These are phyloP conservation scores for Hydropotes inermis DNA, from an alignment of 2,113 vertebrate species.

Conservation along the genomic window DNA sequence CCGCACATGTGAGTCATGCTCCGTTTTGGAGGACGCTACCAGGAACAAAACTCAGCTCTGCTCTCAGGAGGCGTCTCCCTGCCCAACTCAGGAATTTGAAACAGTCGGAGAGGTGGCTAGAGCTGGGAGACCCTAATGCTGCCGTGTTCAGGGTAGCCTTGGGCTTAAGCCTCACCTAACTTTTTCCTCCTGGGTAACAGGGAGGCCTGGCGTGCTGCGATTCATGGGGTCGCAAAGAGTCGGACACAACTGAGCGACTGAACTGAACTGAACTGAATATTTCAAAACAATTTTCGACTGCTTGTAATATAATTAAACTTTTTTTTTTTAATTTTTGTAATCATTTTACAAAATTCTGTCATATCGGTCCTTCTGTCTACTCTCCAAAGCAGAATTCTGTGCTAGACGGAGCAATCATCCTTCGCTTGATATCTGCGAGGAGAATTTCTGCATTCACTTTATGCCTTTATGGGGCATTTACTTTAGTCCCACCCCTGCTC, in stretches of 20 bases:
- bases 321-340: background rate
- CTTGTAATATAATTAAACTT: background rate
- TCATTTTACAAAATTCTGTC: background rate
- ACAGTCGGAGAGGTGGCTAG: background rate
- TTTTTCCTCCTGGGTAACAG: background rate
- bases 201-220: too few species aligned
- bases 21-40: background rate
- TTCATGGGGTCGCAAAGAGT: too few species aligned
- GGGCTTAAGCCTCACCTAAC: background rate
- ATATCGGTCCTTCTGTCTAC: background rate
- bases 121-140: background rate
- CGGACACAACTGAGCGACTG: too few species aligned
- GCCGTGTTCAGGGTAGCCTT: background rate
- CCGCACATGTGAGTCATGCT: slow-evolving; percentile 65
- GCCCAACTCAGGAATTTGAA: background rate
- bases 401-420: background rate
- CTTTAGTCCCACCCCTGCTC: background rate
- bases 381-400: background rate
- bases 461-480: background rate
- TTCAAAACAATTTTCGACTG: background rate
- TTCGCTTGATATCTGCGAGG: background rate
- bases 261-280: background rate
- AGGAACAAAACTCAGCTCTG: background rate
- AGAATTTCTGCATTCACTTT: background rate
- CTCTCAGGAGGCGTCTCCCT: background rate